Percentiles rank a stretch among this genome's conserved stretches.
Conservation (phyloP, 1,140 invertebrate species). For the Samia ricini region DNA sequence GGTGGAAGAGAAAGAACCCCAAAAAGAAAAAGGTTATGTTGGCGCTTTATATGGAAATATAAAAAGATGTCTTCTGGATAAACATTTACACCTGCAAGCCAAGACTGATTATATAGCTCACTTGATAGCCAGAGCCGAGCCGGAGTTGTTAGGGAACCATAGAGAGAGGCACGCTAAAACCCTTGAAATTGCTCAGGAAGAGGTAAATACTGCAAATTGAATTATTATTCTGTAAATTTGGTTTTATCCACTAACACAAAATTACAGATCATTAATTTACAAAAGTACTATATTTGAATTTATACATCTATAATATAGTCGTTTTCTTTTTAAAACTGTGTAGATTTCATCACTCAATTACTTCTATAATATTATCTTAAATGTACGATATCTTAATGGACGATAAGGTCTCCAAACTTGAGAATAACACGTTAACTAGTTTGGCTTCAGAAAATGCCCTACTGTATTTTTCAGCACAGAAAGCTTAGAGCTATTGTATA, state of each 20-base stretch:
- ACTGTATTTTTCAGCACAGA: too few relatives aligned
- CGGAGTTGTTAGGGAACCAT: slow-evolving; percentile 89
- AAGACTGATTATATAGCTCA: slow-evolving; percentile 92
- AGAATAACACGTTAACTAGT: too few relatives aligned
- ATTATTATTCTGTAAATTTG: background rate
- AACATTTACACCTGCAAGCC: slow-evolving; percentile 91
- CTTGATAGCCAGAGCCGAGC: slow-evolving; percentile 92
- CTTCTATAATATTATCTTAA: too few relatives aligned
- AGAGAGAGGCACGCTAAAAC: slow-evolving; percentile 96
- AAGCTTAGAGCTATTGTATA: too few relatives aligned
- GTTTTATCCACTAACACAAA: background rate
- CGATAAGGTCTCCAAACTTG: too few relatives aligned
- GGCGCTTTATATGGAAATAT: slow-evolving; percentile 91
- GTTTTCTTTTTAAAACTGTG: too few relatives aligned
- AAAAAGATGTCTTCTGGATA: slow-evolving; percentile 89
- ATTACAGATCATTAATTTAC: background rate
- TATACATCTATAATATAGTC: too few relatives aligned
- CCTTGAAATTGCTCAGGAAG: slow-evolving; percentile 96
- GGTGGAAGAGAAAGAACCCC: slow-evolving; percentile 89
- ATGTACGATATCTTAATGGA: too few relatives aligned
- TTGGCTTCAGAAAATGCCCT: too few relatives aligned
- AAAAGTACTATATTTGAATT: too few relatives aligned
- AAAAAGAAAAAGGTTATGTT: slow-evolving; percentile 93
- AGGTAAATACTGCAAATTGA: slow-evolving; percentile 74
- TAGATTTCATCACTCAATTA: too few relatives aligned